A percentile compares a stretch with the other conserved stretches of the same genome.
Evolutionary conservation across 1,140 invertebrate species (phyloP).

Genomic region (Leptinotarsa texana): DNA sequence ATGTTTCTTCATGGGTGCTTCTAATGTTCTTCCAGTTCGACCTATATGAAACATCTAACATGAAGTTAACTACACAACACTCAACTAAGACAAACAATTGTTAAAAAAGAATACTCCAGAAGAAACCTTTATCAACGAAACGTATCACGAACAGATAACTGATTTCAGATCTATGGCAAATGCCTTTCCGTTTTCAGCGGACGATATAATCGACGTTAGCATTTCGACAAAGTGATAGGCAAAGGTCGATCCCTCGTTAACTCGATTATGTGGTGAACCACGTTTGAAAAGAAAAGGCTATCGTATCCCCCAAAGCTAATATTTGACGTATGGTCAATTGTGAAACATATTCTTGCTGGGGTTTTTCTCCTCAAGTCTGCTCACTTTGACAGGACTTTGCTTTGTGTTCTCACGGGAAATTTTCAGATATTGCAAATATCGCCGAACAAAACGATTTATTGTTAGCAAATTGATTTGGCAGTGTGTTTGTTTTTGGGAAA

Average conservation of each 20-base stretch:
- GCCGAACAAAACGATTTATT: neutral
- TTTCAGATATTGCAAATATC: neutral
- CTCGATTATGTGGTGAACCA: constrained; percentile 19
- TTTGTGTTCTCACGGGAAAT: neutral
- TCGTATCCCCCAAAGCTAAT: constrained; percentile 16
- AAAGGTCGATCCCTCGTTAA: constrained; percentile 17
- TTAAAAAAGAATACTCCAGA: too few relatives aligned
- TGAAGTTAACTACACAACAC: too few relatives aligned
- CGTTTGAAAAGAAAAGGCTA: neutral
- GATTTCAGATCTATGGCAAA: neutral
- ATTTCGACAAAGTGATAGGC: constrained; percentile 8
- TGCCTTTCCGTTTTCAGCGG: constrained; percentile 1
- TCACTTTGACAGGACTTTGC: neutral
- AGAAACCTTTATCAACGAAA: too few relatives aligned
- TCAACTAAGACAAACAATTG: too few relatives aligned
- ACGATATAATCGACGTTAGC: constrained; percentile 17
- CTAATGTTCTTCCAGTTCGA: too few relatives aligned
- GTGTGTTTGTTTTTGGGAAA: too few relatives aligned
- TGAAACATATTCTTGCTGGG: constrained; percentile 1
- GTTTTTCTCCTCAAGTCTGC: neutral
- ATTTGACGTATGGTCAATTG: constrained; percentile 19
- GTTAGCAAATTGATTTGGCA: neutral
- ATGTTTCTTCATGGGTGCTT: too few relatives aligned
- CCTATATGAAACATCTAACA: too few relatives aligned
- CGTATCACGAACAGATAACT: neutral